Conservation (phyloP, 92 coral and sea anemone species). For the Palythoa grandiflora region DNA sequence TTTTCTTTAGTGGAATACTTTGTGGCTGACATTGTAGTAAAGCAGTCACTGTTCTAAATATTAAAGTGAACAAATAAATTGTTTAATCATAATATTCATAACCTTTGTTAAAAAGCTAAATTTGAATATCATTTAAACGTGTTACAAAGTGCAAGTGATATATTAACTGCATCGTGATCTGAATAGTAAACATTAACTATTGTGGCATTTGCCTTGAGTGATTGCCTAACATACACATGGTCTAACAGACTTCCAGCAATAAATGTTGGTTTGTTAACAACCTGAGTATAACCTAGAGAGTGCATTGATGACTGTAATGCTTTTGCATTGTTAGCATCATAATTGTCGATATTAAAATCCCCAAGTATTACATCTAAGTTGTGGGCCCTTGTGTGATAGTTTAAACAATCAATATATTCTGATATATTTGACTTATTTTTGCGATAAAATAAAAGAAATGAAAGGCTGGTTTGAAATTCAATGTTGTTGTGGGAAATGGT, state of each 20-base stretch:
- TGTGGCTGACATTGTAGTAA: conserved; percentile 1
- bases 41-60: conserved; percentile 1
- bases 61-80: not conserved
- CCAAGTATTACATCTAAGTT: conserved; percentile 59
- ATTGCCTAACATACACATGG: conserved; percentile 67
- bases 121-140: not conserved
- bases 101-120: conserved; percentile 2
- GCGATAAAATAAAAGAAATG: conserved; percentile 50
- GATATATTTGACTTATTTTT: conserved; percentile 51
- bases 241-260: conserved; percentile 73
- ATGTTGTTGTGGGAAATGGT: conserved; percentile 21
- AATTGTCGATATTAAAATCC: conserved; percentile 66
- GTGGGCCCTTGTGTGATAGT: conserved; percentile 44
- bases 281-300: conserved; percentile 59
- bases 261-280: conserved; percentile 65
- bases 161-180: not conserved
- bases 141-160: conserved; percentile 1
- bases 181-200: conserved; percentile 1
- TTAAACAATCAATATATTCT: conserved; percentile 19
- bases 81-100: not conserved
- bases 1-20: not conserved
- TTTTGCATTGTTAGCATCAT: conserved; percentile 52
- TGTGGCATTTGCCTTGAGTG: conserved; percentile 10
- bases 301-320: conserved; percentile 66
- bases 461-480: not conserved